Conservation (phyloP, 2,888 invertebrate species). For the Osmoderma eremita region DNA sequence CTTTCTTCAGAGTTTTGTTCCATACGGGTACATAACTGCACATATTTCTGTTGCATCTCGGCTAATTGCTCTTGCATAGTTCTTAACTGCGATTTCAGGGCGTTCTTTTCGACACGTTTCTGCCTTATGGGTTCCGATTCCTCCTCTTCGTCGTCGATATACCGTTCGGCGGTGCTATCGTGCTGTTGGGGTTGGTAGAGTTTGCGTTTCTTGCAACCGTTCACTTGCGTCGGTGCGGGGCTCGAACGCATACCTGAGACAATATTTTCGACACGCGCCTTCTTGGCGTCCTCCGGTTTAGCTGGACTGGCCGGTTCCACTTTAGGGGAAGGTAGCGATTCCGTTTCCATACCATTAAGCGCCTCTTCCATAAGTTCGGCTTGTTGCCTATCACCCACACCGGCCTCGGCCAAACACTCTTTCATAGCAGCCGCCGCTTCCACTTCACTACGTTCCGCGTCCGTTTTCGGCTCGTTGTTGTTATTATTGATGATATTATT, state of each 20-base stretch:
- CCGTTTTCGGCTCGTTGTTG: slow-evolving; percentile 67
- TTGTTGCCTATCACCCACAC: slow-evolving; percentile 65
- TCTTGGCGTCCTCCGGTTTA: slow-evolving; percentile 78
- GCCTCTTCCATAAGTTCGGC: slow-evolving; percentile 70
- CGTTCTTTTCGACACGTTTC: slow-evolving; percentile 87
- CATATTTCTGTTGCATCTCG: slow-evolving; percentile 91
- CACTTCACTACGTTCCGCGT: slow-evolving; percentile 50
- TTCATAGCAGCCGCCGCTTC: slow-evolving; percentile 61
- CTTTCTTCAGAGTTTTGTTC: slow-evolving; percentile 82
- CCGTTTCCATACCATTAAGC: slow-evolving; percentile 70
- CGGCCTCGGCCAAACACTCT: slow-evolving; percentile 73
- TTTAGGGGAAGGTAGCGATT: slow-evolving; percentile 70
- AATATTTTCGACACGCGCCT: slow-evolving; percentile 94
- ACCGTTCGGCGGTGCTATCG: slow-evolving; percentile 73
- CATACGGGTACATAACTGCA: slow-evolving; percentile 86
- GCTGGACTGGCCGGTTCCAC: slow-evolving; percentile 70
- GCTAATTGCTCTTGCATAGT: slow-evolving; percentile 90
- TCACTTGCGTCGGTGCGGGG: slow-evolving; percentile 83
- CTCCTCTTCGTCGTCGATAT: slow-evolving; percentile 80
- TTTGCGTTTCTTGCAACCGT: slow-evolving; percentile 96
- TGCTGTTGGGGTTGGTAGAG: slow-evolving; percentile 96
- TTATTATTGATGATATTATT: slow-evolving; percentile 62
- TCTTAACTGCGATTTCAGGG: slow-evolving; percentile 84
- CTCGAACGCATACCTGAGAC: slow-evolving; percentile 93
- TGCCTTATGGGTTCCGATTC: slow-evolving; percentile 82